These are phyloP conservation scores for Antheraea assamensis DNA, from an alignment of 2,888 invertebrate species.

Conservation along the genomic window DNA sequence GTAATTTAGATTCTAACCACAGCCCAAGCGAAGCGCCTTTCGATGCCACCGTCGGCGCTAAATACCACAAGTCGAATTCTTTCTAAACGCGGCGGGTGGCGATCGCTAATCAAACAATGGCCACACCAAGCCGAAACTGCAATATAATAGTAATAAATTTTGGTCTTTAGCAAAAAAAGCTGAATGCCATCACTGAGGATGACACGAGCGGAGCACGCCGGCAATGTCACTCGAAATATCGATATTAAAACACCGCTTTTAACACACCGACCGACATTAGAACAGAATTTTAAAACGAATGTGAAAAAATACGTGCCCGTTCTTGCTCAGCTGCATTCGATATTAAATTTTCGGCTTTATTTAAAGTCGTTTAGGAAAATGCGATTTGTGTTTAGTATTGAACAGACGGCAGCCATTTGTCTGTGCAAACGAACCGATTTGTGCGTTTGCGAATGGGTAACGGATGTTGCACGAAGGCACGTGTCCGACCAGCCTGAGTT, in stretches of 20 bases:
- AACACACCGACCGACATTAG: slow-evolving; percentile 43
- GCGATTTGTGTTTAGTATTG: slow-evolving; percentile 61
- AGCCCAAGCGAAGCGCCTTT: slow-evolving; percentile 66
- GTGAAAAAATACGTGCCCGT: slow-evolving; percentile 1
- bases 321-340: slow-evolving; percentile 19
- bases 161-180: slow-evolving; percentile 59
- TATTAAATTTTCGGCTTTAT: slow-evolving; percentile 48
- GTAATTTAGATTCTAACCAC: slow-evolving; percentile 71
- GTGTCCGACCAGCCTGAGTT: slow-evolving; percentile 66
- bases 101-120: slow-evolving; percentile 75
- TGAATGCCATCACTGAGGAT: slow-evolving; percentile 48
- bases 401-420: slow-evolving; percentile 72
- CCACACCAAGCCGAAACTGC: slow-evolving; percentile 51
- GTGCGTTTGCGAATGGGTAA: slow-evolving; percentile 77
- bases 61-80: slow-evolving; percentile 66
- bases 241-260: slow-evolving; percentile 53
- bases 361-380: slow-evolving; percentile 73
- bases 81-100: slow-evolving; percentile 56
- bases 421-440: slow-evolving; percentile 80
- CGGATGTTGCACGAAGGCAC: slow-evolving; percentile 71
- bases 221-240: slow-evolving; percentile 57
- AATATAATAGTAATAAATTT: slow-evolving; percentile 55
- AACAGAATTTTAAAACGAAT: slow-evolving; percentile 26
- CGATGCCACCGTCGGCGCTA: slow-evolving; percentile 74
- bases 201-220: slow-evolving; percentile 58